Conservation (phyloP, 2,113 vertebrate species). For the Paramormyrops kingsleyae region DNA sequence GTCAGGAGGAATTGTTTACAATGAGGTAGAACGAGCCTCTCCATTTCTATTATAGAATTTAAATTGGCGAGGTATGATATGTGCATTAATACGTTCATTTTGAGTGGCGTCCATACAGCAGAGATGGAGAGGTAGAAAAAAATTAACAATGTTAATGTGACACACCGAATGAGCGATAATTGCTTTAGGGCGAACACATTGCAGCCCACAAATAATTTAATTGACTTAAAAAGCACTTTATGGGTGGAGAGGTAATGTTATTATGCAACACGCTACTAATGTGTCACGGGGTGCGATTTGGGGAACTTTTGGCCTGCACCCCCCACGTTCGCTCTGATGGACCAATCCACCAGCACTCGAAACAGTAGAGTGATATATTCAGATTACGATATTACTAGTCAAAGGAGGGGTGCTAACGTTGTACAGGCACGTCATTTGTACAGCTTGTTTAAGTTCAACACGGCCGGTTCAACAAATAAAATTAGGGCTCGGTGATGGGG, state of each 20-base stretch:
- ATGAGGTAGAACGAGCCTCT: background rate
- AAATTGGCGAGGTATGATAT: background rate
- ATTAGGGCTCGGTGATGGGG: background rate
- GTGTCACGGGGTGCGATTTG: background rate
- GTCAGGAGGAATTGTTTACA: background rate
- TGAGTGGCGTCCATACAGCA: background rate
- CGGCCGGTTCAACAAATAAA: background rate
- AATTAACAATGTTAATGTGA: background rate
- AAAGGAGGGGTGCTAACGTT: background rate
- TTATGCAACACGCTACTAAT: background rate
- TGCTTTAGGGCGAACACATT: background rate
- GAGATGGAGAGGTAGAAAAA: background rate
- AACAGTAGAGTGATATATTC: background rate
- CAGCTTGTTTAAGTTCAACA: background rate
- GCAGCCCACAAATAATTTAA: background rate
- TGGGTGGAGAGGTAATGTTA: slow-evolving; percentile 11
- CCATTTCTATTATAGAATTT: background rate
- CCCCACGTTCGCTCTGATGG: background rate
- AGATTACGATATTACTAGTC: background rate
- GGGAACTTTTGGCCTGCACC: background rate
- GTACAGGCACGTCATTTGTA: background rate
- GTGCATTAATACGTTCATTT: background rate
- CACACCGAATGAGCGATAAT: slow-evolving; percentile 3
- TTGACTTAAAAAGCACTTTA: slow-evolving; percentile 20
- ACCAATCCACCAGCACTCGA: background rate